Evolutionary conservation across 1,140 invertebrate species (phyloP), one percentile per base, ranked within the genome.

Genomic region (Trichogramma pretiosum): DNA sequence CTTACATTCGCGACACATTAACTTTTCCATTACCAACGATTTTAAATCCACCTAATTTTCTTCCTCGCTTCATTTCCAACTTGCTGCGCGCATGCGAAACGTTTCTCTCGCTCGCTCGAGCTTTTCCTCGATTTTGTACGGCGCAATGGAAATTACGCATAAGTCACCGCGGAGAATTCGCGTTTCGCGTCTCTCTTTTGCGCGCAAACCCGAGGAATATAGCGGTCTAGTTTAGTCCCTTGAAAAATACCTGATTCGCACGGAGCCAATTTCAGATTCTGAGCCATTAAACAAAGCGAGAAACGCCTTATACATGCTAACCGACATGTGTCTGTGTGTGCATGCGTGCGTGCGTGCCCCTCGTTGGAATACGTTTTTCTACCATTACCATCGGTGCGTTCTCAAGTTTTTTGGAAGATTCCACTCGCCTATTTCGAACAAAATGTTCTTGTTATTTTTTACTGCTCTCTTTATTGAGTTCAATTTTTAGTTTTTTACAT

Each of bases 371-470:
- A n/a, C n/a, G n/a, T n/a, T n/a, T n/a, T n/a, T n/a, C n/a, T n/a
- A n/a, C n/a, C n/a, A n/a, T n/a, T n/a, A n/a, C n/a, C n/a, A n/a
- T n/a, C n/a, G n/a, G n/a, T n/a, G n/a, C n/a, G n/a, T n/a, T n/a
- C n/a, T n/a, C n/a, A n/a, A n/a, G n/a, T n/a, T n/a, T n/a, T n/a
- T n/a, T n/a, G n/a, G n/a, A n/a, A n/a, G n/a, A n/a, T n/a, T n/a
- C n/a, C n/a, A 48, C 48, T 49, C 51, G 48, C 44, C 4, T 4
- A 10, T n/a, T 13, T 9, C 26, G 48, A 59, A 53, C n/a, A n/a
- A n/a, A n/a, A n/a, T 33, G 50, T 55, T 54, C 60, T 67, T 61
- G 57, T 67, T 67, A 64, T 65, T 64, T 67, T 64, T 67, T 60
- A 64, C 50, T 26, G 36, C 28, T 44, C 37, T 19, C 38, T 28